Evolutionary conservation across 1,140 invertebrate genomes (phyloP), one percentile per base, ranked within the genome.

Genomic region (Leptopilina clavipes): DNA sequence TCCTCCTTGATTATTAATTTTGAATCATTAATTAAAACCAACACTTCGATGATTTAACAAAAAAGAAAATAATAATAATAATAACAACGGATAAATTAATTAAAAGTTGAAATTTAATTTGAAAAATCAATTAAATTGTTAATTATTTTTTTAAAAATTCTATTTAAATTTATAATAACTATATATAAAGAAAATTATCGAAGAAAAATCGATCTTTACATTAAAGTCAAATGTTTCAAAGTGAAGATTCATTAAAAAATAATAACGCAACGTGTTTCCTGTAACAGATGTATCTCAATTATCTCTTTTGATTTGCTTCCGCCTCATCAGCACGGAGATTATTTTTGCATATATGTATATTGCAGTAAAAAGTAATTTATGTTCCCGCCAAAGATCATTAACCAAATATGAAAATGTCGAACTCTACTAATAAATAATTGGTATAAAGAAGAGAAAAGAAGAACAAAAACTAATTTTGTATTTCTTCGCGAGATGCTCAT

Each of bases 371-470:
- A n/a, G 56, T 59, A 10, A 59, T 59, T 59, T 59, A 19, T 25
- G 12, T 31, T 25, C 56, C 45, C 22, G 2, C 45, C 22, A 19
- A 59, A 12, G 56, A 25, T 59, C 56, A 59, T 59, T 59, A 31
- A 19, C 56, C 1, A 59, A 59, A 59, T 59, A n/a, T n/a, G 11
- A 59, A 59, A 59, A 59, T 59, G 56, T 59, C 56, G 22, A 59
- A 22, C 19, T 25, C 11, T 59, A 59, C 19, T 25, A 31, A 31
- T n/a, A n/a, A 31, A 31, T 31, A 31, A 31, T 31, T 31, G 25
- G 19, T 2, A 25, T 22, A 14, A 5, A 59, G 22, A 25, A 25
- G 7, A 52, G 11, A 59, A 59, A 59, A 56, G n/a, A n/a, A n/a
- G n/a, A n/a, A n/a, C n/a, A n/a, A 56, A 22, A 18, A n/a, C 19